Conservation (phyloP, 2,797 vertebrate genomes). For the Otolemur crassicaudatus region DNA sequence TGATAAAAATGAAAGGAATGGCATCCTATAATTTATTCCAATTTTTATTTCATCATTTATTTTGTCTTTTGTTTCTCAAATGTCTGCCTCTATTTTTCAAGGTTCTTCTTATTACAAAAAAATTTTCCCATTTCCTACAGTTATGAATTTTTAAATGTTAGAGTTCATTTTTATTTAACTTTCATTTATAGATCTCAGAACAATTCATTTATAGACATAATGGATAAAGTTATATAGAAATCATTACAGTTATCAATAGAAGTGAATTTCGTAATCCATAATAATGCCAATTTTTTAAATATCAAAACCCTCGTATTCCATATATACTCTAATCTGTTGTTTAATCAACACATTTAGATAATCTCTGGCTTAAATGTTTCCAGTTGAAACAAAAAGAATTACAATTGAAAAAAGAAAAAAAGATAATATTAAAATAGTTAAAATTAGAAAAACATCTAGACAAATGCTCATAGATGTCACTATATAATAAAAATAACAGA, state of each 20-base stretch:
- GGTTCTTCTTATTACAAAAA: not conserved
- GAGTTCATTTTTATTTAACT: not conserved
- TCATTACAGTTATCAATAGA: not conserved
- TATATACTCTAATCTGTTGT: not conserved
- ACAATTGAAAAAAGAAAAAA: not conserved
- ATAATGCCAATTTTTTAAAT: not conserved
- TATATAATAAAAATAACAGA: not conserved
- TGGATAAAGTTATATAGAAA: not conserved
- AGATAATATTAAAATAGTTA: not conserved
- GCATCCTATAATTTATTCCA: not conserved
- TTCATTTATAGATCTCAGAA: not conserved
- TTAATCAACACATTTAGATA: not conserved
- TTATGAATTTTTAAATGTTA: not conserved
- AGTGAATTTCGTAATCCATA: not conserved
- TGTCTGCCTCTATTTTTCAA: not conserved
- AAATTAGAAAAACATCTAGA: not conserved
- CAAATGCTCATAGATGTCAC: not conserved
- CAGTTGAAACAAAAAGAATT: not conserved
- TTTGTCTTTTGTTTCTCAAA: not conserved
- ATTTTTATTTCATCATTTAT: not conserved
- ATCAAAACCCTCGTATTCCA: not conserved
- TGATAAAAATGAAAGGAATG: not conserved
- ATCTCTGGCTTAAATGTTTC: not conserved
- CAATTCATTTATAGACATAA: not conserved
- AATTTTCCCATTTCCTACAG: not conserved